Base-by-base conservation (phyloP, 1,140 invertebrate genomes). In the Drosophila athabasca region DNA sequence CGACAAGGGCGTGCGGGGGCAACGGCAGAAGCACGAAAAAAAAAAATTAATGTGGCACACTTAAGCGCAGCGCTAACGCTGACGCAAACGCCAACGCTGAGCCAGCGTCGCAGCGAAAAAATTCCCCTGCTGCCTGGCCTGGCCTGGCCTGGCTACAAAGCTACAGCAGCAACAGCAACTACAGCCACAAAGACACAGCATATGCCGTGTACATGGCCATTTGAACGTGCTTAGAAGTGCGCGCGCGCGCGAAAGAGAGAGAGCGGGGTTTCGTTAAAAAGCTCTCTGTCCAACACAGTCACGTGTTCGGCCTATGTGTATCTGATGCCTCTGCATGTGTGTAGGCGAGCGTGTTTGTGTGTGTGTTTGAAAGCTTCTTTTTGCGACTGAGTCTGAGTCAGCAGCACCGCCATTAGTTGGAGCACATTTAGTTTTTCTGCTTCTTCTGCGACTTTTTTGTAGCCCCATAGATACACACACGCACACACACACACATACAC, bases 181-280 rank as follows among this genome's bases (percentile, higher is more conserved):
- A 78, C 81, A 85, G 83, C 78, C 82, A 84, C 81, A 84, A 84
- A 80, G 55, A 62, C 62, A 43, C 61, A 75, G 70, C 53, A 3
- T 29, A 29, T 22, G 31, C 26, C 11, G n/a, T 46, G 44, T 48
- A 68, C 60, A 74, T 58, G 61, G 61, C 61, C 81, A 77, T 88
- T 88, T 87, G 78, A 87, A 82, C 82, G 70, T 66, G 66, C 79
- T 87, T 87, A 87, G 82, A 87, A 76, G 62, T 82, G 78, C 74
- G 83, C 83, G 81, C 62, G 81, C 77, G 73, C 77, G 50, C 64
- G 46, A 55, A 39, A 29, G 54, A 62, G 62, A 57, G 71, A 60
- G 45, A 45, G 61, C 15, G 24, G 50, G 66, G 81, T 85, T 87
- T 87, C 82, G 82, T 87, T 83, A 87, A 87, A 82, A 87, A 87